These are phyloP conservation scores for Heteromurus nitidus DNA, from an alignment of 2,888 invertebrate species.

Conservation along the genomic window DNA sequence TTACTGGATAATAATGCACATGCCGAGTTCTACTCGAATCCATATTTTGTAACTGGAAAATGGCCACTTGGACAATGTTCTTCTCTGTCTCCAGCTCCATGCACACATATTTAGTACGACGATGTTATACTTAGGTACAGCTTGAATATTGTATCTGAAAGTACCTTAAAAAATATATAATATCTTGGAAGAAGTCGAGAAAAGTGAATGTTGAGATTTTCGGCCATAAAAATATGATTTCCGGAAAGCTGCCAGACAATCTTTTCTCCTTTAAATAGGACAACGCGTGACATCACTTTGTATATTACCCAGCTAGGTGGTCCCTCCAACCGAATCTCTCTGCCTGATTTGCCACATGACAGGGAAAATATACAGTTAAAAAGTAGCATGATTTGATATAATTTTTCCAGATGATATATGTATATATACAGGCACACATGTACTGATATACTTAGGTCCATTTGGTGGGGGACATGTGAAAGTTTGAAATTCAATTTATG, in stretches of 20 bases:
- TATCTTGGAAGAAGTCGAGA: background rate
- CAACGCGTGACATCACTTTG: background rate
- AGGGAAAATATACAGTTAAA: conserved; percentile 3
- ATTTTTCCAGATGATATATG: conserved; percentile 3
- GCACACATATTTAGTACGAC: too few relatives aligned
- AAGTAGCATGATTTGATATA: background rate
- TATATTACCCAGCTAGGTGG: background rate
- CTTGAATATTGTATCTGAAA: too few relatives aligned
- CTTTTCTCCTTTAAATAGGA: conserved; percentile 3
- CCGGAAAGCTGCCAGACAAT: background rate
- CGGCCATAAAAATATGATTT: conserved; percentile 2
- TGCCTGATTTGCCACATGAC: background rate
- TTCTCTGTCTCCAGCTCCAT: too few relatives aligned
- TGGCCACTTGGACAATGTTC: too few relatives aligned
- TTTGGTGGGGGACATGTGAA: conserved; percentile 21
- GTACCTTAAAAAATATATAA: background rate
- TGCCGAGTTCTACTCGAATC: too few relatives aligned
- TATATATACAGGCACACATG: too few relatives aligned
- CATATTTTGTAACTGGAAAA: background rate
- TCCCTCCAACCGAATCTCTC: background rate
- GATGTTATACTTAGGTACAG: too few relatives aligned
- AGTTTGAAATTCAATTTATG: conserved; percentile 56
- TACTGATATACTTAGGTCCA: too few relatives aligned
- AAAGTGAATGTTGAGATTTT: conserved; percentile 3
- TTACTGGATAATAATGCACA: background rate